phyloP scores from a whole-genome alignment of 2,888 invertebrate genomes.

The Willowsia nigromaculata region DNA sequence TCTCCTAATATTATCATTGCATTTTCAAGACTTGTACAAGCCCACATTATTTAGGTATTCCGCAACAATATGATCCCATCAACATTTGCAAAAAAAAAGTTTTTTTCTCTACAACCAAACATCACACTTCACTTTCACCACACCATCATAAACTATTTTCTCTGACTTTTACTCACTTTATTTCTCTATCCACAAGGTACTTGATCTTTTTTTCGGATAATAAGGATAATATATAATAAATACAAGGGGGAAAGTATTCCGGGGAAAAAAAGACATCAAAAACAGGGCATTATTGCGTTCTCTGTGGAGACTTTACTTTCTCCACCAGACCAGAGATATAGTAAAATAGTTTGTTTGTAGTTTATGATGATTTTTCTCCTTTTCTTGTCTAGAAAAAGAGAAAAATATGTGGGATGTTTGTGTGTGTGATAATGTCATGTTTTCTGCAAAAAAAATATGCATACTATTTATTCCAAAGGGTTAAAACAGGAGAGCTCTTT shows the following conservation, averaged over 20 bases:
- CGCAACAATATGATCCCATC: not conserved
- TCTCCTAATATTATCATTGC: slow-evolving; percentile 2
- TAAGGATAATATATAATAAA: not conserved
- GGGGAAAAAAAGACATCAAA: not conserved
- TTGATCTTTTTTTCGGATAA: not conserved
- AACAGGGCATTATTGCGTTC: no score
- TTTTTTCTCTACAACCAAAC: not conserved
- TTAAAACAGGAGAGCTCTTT: not conserved
- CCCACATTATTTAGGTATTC: not conserved
- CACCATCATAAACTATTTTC: no score
- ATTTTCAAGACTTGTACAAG: not conserved
- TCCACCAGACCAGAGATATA: no score
- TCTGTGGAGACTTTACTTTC: not conserved
- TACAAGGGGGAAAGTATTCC: not conserved
- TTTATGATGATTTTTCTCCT: slow-evolving; percentile 41
- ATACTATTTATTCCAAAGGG: slow-evolving; percentile 4
- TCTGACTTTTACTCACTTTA: no score
- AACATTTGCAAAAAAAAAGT: not conserved
- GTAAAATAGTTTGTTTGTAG: not conserved
- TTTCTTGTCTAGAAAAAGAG: not conserved
- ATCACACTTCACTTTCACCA: not conserved
- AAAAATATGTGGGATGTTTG: not conserved
- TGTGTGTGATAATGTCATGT: slow-evolving; percentile 36
- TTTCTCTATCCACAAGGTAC: no score
- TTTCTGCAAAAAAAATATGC: slow-evolving; percentile 55